Percentiles rank a stretch among this genome's conserved stretches.
Conservation (phyloP, 2,888 invertebrate genomes). For the Sclerodermus sp. region DNA sequence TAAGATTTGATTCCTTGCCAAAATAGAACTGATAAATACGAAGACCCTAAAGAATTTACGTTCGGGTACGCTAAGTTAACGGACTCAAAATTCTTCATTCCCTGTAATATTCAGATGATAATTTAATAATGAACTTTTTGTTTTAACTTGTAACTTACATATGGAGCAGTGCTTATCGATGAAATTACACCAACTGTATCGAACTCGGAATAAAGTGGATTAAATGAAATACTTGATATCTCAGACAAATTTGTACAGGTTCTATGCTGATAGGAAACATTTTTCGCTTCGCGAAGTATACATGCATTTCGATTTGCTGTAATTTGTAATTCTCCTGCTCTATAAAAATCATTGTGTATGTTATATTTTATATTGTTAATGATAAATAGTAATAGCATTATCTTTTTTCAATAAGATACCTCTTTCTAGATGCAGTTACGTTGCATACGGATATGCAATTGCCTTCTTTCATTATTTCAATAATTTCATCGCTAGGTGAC, state of each 20-base stretch:
- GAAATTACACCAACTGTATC: slow-evolving; percentile 74
- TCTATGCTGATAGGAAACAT: slow-evolving; percentile 44
- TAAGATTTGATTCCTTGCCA: slow-evolving; percentile 56
- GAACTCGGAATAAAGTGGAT: slow-evolving; percentile 67
- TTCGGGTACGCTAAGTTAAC: slow-evolving; percentile 43
- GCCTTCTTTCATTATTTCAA: slow-evolving; percentile 66
- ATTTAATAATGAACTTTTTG: background rate
- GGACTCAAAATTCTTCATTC: slow-evolving; percentile 53
- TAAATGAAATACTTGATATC: slow-evolving; percentile 49
- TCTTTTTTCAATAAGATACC: no score
- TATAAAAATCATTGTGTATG: slow-evolving; percentile 7
- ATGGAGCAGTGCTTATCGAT: slow-evolving; percentile 60
- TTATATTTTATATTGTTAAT: background rate
- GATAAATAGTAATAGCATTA: no score
- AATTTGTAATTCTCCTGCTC: slow-evolving; percentile 60
- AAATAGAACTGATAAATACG: slow-evolving; percentile 57
- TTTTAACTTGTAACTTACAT: slow-evolving; percentile 39
- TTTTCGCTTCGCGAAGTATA: slow-evolving; percentile 49
- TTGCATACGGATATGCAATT: slow-evolving; percentile 64
- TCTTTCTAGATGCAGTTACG: slow-evolving; percentile 60
- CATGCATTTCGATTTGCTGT: slow-evolving; percentile 61
- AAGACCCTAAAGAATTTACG: slow-evolving; percentile 30
- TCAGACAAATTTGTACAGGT: slow-evolving; percentile 60
- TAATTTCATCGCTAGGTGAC: slow-evolving; percentile 68
- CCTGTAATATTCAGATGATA: slow-evolving; percentile 29